phyloP scores from a whole-genome alignment of 1,140 invertebrate species.

The Drosophila sp. region DNA sequence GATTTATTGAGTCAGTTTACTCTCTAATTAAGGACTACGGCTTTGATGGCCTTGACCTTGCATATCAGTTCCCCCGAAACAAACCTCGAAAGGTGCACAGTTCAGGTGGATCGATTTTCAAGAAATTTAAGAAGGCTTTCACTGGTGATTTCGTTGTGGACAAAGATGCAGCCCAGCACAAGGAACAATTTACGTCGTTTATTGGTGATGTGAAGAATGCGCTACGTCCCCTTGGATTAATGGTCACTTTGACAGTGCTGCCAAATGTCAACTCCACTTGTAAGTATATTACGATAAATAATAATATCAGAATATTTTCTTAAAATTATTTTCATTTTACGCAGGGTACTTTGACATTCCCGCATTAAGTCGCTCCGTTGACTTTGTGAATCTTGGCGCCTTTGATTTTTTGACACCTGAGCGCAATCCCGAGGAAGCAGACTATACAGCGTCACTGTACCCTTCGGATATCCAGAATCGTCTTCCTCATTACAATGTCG shows the following conservation, averaged over 20 bases:
- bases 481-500: constrained; percentile 88
- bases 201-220: constrained; percentile 90
- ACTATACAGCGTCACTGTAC: constrained; percentile 90
- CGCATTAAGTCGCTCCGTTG: constrained; percentile 89
- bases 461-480: constrained; percentile 87
- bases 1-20: constrained; percentile 90
- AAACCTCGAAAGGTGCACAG: constrained; percentile 91
- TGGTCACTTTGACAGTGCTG: constrained; percentile 89
- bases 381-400: constrained; percentile 91
- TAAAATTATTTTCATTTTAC: constrained; percentile 1
- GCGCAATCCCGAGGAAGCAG: constrained; percentile 90
- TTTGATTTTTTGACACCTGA: constrained; percentile 92
- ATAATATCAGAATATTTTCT: no score
- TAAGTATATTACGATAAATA: constrained; percentile 86
- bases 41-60: constrained; percentile 93
- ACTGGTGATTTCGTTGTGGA: constrained; percentile 89
- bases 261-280: constrained; percentile 91
- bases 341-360: constrained; percentile 92
- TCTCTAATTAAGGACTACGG: constrained; percentile 89
- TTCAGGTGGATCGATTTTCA: constrained; percentile 88
- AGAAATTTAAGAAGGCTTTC: constrained; percentile 90
- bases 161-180: constrained; percentile 90
- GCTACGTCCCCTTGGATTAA: constrained; percentile 87
- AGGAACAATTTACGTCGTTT: constrained; percentile 90
- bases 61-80: constrained; percentile 92